Conservation (phyloP, 2,888 invertebrate genomes). For the Esperia sulphurella region DNA sequence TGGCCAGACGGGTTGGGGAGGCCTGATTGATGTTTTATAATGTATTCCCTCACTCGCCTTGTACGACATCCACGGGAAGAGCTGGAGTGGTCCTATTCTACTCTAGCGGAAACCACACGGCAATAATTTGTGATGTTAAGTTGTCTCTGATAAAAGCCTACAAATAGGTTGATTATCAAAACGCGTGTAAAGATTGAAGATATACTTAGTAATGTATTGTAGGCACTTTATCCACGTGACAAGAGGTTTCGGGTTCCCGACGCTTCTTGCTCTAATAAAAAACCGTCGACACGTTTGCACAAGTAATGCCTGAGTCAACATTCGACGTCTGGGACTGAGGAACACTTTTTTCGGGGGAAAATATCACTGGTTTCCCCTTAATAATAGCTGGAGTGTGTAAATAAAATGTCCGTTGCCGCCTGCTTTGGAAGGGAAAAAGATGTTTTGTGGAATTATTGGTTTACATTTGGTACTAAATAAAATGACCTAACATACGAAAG, state of each 20-base stretch:
- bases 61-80: too few species aligned
- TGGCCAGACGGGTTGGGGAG: too few species aligned
- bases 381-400: slow-evolving; percentile 10
- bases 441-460: too few species aligned
- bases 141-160: background rate
- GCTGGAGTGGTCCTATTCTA: too few species aligned
- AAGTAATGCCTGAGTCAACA: slow-evolving; percentile 70
- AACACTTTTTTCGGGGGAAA: slow-evolving; percentile 31
- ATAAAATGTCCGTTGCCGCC: slow-evolving; percentile 7
- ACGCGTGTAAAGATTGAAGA: too few species aligned
- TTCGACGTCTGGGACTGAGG: slow-evolving; percentile 22
- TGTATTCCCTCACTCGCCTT: too few species aligned
- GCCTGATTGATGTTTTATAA: too few species aligned
- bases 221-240: slow-evolving; percentile 4
- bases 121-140: too few species aligned
- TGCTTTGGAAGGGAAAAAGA: background rate
- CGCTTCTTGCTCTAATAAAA: slow-evolving; percentile 32
- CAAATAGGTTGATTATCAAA: background rate
- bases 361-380: slow-evolving; percentile 8
- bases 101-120: too few species aligned
- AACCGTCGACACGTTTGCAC: slow-evolving; percentile 57
- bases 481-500: too few species aligned
- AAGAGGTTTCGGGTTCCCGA: slow-evolving; percentile 11
- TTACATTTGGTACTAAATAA: too few species aligned
- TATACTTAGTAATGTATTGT: background rate